Evolutionary conservation across 1,140 invertebrate genomes (phyloP), one percentile per base, ranked within the genome.

Genomic region (Fopius arisanus): DNA sequence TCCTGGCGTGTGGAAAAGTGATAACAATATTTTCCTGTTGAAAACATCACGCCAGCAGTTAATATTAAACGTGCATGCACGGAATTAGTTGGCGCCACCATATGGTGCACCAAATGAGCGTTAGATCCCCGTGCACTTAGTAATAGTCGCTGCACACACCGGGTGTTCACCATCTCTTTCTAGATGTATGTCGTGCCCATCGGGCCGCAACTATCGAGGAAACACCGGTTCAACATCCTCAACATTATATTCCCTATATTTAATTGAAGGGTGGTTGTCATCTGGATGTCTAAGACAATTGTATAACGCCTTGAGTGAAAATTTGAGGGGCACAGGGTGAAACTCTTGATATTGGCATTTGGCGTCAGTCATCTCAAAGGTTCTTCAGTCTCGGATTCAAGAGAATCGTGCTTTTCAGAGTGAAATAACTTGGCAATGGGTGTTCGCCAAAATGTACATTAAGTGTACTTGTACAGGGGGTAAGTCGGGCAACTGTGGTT

Each of bases 51-150:
- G 54, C 19, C 63, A 66, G 63, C 33, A 66, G 63, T 66, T 66
- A 26, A 59, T 59, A 59, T 59, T 59, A 59, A 59, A 59, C 19
- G 21, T 51, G 19, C 12, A 26, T 41, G 7, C 33, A 73, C 59
- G 51, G 63, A 70, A 70, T 70, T 54, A 75, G 41, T 51, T 73
- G 63, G 67, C 67, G 73, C 67, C 73, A 67, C 68, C 72, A 74
- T 74, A 75, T 75, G 74, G 70, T 28, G 29, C 48, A 31, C 14
- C n/a, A 16, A 65, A 65, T 65, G 28, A 31, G 62, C 62, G 62
- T 65, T 65, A 65, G 62, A 65, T 65, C n/a, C 40, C 54, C 41
- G 54, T 63, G 41, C n/a, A 72, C 28, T 21, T 21, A 51, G 62
- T 59, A 71, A 23, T 31, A 31, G n/a, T 59, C 10, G 16, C 29